Conservation (phyloP, 1,140 invertebrate species). For the Contarinia nasturtii region DNA sequence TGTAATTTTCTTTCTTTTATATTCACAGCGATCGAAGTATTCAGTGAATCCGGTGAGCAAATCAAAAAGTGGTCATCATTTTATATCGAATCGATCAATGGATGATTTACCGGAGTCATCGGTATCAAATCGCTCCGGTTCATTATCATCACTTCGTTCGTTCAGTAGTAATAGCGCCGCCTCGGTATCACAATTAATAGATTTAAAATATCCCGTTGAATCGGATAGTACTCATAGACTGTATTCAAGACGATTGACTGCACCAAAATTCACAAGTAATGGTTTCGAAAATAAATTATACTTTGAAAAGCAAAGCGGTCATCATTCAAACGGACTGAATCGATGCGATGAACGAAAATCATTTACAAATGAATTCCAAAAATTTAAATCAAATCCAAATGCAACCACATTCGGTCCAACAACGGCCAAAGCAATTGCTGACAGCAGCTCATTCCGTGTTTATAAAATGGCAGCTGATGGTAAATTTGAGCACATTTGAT, state of each 20-base stretch:
- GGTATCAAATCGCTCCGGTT: too few relatives aligned
- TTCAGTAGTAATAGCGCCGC: too few relatives aligned
- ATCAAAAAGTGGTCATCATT: too few relatives aligned
- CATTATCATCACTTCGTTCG: too few relatives aligned
- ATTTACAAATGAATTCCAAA: neutral
- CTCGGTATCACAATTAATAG: too few relatives aligned
- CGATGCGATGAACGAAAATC: neutral
- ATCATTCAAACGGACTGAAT: neutral
- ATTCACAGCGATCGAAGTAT: too few relatives aligned
- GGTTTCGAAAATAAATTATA: slow-evolving; percentile 3
- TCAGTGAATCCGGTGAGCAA: too few relatives aligned
- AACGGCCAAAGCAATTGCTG: too few relatives aligned
- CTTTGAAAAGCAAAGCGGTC: neutral
- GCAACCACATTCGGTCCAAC: neutral
- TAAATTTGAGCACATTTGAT: neutral
- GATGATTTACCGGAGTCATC: too few relatives aligned
- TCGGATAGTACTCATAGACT: neutral
- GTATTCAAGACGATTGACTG: neutral
- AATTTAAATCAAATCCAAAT: neutral
- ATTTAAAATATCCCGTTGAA: too few relatives aligned
- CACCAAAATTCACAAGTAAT: neutral
- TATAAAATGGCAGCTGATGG: slow-evolving; percentile 3
- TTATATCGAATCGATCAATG: too few relatives aligned
- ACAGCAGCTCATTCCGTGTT: neutral
- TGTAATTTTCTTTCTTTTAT: too few relatives aligned